phyloP scores from a whole-genome alignment of 2,797 vertebrate genomes.

The Staurois parvus region DNA sequence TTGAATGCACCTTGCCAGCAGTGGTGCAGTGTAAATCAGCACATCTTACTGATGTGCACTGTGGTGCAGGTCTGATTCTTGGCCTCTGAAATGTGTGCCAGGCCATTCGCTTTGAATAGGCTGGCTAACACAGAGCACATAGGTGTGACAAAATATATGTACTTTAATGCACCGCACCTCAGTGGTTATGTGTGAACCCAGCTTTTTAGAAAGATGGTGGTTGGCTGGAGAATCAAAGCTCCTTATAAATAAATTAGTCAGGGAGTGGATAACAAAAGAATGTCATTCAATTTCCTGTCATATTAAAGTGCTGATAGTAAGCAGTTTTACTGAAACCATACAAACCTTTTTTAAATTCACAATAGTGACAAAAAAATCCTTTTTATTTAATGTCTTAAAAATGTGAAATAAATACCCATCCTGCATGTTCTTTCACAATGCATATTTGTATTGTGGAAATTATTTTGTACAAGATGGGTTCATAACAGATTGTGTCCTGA shows the following conservation, averaged over 20 bases:
- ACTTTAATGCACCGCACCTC: too few relatives aligned
- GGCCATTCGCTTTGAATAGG: too few relatives aligned
- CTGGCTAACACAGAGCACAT: too few relatives aligned
- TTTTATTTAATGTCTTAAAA: neutral
- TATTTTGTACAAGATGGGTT: conserved; percentile 38
- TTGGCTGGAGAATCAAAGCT: neutral
- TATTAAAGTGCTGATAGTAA: neutral
- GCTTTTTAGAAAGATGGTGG: too few relatives aligned
- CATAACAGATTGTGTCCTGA: conserved; percentile 46
- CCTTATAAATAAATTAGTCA: too few relatives aligned
- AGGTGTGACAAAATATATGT: too few relatives aligned
- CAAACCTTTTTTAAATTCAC: neutral
- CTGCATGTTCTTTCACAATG: conserved; percentile 25
- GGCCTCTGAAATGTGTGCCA: too few relatives aligned
- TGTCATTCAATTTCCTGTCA: neutral
- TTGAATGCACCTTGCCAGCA: too few relatives aligned
- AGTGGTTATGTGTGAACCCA: too few relatives aligned
- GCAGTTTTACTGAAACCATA: neutral
- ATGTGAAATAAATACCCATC: neutral
- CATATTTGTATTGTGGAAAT: conserved; percentile 32
- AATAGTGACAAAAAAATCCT: neutral
- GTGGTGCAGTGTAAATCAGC: too few relatives aligned
- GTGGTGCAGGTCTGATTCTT: too few relatives aligned
- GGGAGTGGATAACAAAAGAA: neutral
- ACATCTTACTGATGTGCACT: too few relatives aligned